Base-by-base conservation (phyloP, 2,888 invertebrate species). In the Protodeltote pygarga region DNA sequence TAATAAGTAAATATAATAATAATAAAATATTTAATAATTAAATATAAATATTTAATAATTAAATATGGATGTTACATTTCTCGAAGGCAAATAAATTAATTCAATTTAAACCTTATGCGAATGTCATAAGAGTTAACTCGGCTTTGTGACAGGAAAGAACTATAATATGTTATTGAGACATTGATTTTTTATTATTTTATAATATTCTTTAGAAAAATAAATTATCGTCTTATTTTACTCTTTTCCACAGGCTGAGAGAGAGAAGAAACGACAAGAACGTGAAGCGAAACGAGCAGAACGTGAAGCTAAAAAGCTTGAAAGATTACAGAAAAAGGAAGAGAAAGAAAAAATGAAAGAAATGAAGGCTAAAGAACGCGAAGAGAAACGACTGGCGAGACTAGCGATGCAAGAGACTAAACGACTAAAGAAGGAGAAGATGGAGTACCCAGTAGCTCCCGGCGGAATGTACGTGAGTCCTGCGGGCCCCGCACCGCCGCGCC, bases 211-310 rank as follows among this genome's bases (percentile, higher is more conserved):
- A n/a, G n/a, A n/a, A n/a, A n/a, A n/a, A n/a, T n/a, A n/a, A n/a
- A n/a, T n/a, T n/a, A n/a, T n/a, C n/a, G n/a, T n/a, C n/a, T n/a
- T n/a, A n/a, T n/a, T n/a, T n/a, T n/a, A n/a, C n/a, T n/a, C n/a
- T n/a, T n/a, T 3, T 59, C 65, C 63, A 3, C 73, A 93, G 87
- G 72, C 87, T 25, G 93, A 93, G 71, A 87, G 92, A 35, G 93
- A 93, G 48, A 93, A 92, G 68, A 93, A 93, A 55, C 80, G 92
- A 0, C 92, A 89, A 65, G 93, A 94, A 28, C 93, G 93, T 23
- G 92, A 92, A 68, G 90, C 92, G 8, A 83, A 84, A 29, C 80
- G 83, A 38, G 57, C 87, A 5, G 93, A 93, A 34, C 78, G 93
- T 23, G 92, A 92, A 67, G 90, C 92, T 6, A 83, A 84, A 23